A percentile compares a stretch with the other conserved stretches of the same genome.
Evolutionary conservation across 2,888 invertebrate genomes (phyloP).

Genomic region (Diploptera punctata): DNA sequence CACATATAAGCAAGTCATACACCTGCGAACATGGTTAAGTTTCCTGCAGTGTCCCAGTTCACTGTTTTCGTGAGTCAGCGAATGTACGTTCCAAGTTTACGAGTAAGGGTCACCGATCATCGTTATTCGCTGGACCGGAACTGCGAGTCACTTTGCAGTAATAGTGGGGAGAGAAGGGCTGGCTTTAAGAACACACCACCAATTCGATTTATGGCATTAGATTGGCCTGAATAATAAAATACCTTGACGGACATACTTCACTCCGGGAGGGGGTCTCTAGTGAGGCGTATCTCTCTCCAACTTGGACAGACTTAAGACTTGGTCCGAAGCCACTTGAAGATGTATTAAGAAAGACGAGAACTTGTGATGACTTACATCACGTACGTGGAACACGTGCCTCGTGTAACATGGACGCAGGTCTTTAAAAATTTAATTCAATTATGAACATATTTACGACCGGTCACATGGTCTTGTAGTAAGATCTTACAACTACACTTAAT

Average conservation of each 20-base stretch:
- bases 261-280: not conserved
- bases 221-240: conserved; percentile 32
- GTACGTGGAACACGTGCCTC: too few species aligned
- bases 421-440: too few species aligned
- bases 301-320: not conserved
- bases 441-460: too few species aligned
- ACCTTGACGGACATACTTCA: not conserved
- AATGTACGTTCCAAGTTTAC: conserved; percentile 19
- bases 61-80: not conserved
- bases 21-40: too few species aligned
- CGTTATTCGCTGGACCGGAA: conserved; percentile 11
- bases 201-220: conserved; percentile 33
- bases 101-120: conserved; percentile 33
- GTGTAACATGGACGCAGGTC: too few species aligned
- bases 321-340: too few species aligned
- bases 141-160: conserved; percentile 10
- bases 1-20: too few species aligned
- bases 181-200: conserved; percentile 21
- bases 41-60: too few species aligned
- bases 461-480: too few species aligned
- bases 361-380: too few species aligned
- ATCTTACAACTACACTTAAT: too few species aligned
- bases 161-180: not conserved
- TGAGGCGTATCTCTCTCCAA: not conserved
- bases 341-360: too few species aligned